A percentile compares a stretch with the other conserved stretches of the same genome.
These are phyloP conservation scores for Lepas anatifera DNA, from an alignment of 2,888 invertebrate genomes.

Conservation along the genomic window DNA sequence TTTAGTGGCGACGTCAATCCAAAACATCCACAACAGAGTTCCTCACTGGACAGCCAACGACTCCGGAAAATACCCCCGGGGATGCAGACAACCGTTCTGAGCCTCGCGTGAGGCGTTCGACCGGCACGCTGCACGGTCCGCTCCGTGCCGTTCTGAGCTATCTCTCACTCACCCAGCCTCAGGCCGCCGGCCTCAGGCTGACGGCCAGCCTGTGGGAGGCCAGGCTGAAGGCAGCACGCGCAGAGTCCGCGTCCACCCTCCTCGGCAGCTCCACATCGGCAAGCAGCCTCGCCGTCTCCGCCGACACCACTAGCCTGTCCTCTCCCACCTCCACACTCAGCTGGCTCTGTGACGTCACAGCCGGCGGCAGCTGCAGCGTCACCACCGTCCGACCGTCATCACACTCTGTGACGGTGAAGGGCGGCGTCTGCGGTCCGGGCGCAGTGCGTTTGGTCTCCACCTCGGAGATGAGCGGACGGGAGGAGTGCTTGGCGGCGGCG, in stretches of 20 bases:
- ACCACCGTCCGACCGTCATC: neutral
- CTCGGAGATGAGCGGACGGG: neutral
- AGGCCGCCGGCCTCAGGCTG: neutral
- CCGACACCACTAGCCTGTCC: neutral
- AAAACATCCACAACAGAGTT: too few species aligned
- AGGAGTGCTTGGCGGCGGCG: neutral
- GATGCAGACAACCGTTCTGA: too few species aligned
- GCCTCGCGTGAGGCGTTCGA: too few species aligned
- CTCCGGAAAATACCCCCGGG: too few species aligned
- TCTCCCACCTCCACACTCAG: neutral
- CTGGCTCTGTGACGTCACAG: neutral
- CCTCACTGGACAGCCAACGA: too few species aligned
- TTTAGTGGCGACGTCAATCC: too few species aligned
- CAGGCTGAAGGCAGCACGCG: neutral
- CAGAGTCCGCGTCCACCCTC: neutral
- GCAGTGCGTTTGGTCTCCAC: neutral
- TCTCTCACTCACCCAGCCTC: too few species aligned
- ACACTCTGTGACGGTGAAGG: neutral
- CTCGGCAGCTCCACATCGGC: neutral
- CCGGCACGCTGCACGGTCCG: too few species aligned
- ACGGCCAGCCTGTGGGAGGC: neutral
- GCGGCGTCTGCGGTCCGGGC: neutral
- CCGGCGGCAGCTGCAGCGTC: neutral
- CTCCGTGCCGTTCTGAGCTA: too few species aligned
- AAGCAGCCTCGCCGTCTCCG: neutral